Base-by-base conservation (phyloP, 1,140 invertebrate genomes). In the Chironomus striatipennis region DNA sequence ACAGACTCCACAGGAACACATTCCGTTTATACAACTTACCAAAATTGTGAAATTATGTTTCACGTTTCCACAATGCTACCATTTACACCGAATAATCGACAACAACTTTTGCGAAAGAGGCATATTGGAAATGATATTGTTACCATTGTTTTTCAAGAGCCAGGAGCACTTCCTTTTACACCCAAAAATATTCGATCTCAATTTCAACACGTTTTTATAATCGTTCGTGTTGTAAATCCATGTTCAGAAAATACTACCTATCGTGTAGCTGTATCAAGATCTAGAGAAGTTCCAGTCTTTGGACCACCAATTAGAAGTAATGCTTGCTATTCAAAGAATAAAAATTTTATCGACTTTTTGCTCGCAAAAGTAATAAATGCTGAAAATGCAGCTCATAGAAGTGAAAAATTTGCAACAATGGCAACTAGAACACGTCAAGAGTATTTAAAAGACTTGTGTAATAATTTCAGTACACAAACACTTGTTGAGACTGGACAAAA, bases 141-240 rank as follows among this genome's bases (percentile, higher is more conserved):
- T n/a, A 97, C 94, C 7, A 95, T 97, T 78, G 93, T 97, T 67
- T 97, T 97, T 86, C 97, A 98, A 90, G 96, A 98, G 83, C 94
- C 95, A 0, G 96, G 95, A 74, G 92, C 96, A 43, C 85, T 91
- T 65, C 94, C 96, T 1, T 99, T 96, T 82, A 97, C 93, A 76
- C 96, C 95, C 42, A 90, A 93, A 76, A 92, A 93, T 79, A 97
- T 98, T 78, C 87, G 96, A 74, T 97, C 95, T 18, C 95, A 98
- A 81, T 98, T 98, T 83, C 96, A 98, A 82, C 96, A 98, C 82
- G 96, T 98, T n/a, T 99, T 98, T 82, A 94, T 98, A 77, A 88
- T 98, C 72, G 93, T 98, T 1, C 86, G 90, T 78, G 95, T 90
- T 6, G 88, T 93, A 72, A 94, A 97, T 85, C 95, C 96, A 10